Percentiles rank a stretch among this genome's conserved stretches.
These are phyloP conservation scores for Spilogale gracilis DNA, from an alignment of 2,113 vertebrate genomes.

Conservation along the genomic window DNA sequence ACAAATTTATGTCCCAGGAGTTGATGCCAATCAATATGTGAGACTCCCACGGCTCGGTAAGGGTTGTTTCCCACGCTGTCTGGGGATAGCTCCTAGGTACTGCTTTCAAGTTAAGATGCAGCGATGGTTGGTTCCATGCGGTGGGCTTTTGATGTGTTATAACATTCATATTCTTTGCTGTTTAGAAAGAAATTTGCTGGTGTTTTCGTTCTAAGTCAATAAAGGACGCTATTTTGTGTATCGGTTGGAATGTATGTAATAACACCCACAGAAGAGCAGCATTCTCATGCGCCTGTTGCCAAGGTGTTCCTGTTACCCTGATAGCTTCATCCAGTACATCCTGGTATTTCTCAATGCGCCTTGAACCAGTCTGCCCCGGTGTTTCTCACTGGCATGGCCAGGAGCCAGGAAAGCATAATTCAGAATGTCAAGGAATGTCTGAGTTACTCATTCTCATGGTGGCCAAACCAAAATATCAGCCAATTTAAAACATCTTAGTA, in stretches of 20 bases:
- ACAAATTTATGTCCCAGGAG: conserved; percentile 6
- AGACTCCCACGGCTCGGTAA: not conserved
- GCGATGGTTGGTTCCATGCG: not conserved
- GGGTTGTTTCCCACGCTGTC: not conserved
- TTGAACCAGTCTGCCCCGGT: conserved; percentile 55
- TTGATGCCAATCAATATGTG: not conserved
- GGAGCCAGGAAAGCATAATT: conserved; percentile 57
- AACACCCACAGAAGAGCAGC: not conserved
- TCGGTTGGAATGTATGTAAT: not conserved
- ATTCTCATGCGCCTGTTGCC: conserved; percentile 1
- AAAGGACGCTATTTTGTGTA: conserved; percentile 62
- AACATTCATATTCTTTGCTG: conserved; percentile 4
- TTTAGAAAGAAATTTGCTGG: conserved; percentile 57
- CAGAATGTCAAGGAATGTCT: conserved; percentile 48
- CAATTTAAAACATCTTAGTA: conserved; percentile 58
- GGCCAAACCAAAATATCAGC: conserved; percentile 46
- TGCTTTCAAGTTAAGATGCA: conserved; percentile 27
- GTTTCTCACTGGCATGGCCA: conserved; percentile 56
- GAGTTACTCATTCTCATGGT: conserved; percentile 52
- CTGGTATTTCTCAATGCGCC: conserved; percentile 59
- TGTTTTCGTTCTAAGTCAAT: conserved; percentile 57
- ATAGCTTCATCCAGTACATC: not conserved
- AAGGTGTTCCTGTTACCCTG: not conserved
- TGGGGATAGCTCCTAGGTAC: not conserved
- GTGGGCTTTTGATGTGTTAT: conserved; percentile 41